These are phyloP conservation scores for Drosophila sechellia DNA, from an alignment of 1,140 invertebrate species.

Conservation along the genomic window DNA sequence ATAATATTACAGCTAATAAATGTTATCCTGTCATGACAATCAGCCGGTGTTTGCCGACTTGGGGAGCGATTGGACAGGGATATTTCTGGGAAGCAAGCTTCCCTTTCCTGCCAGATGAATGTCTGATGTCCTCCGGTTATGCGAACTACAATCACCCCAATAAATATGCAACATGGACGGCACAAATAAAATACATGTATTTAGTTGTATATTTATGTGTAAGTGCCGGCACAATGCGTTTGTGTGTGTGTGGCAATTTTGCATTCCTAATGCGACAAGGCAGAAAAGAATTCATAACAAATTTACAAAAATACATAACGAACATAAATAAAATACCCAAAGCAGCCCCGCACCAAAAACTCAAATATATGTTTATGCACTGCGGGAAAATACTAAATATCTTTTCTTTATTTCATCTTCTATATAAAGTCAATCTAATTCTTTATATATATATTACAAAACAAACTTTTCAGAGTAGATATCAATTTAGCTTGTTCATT, in stretches of 20 bases:
- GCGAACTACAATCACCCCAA: conserved; percentile 55
- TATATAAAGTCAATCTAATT: too few relatives aligned
- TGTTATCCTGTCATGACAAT: conserved; percentile 35
- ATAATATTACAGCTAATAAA: conserved; percentile 43
- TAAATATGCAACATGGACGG: conserved; percentile 69
- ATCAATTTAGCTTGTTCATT: too few relatives aligned
- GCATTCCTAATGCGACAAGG: conserved; percentile 77
- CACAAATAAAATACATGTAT: conserved; percentile 38
- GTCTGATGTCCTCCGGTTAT: conserved; percentile 38
- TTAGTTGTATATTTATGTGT: conserved; percentile 29
- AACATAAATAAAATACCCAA: conserved; percentile 72
- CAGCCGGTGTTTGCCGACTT: conserved; percentile 37
- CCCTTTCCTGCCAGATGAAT: conserved; percentile 24
- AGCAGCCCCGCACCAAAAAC: conserved; percentile 16
- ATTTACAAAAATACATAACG: conserved; percentile 65
- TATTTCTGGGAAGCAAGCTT: background rate
- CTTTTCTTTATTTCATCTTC: too few relatives aligned
- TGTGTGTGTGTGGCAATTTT: conserved; percentile 61
- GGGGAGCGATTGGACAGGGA: background rate
- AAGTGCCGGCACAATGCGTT: conserved; percentile 5
- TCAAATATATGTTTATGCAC: background rate
- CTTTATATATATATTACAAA: too few relatives aligned
- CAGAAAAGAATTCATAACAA: conserved; percentile 66
- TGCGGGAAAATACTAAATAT: background rate
- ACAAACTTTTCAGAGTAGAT: too few relatives aligned